Evolutionary conservation across 2,888 invertebrate species (phyloP).

Genomic region (Theodoxus fluviatilis): DNA sequence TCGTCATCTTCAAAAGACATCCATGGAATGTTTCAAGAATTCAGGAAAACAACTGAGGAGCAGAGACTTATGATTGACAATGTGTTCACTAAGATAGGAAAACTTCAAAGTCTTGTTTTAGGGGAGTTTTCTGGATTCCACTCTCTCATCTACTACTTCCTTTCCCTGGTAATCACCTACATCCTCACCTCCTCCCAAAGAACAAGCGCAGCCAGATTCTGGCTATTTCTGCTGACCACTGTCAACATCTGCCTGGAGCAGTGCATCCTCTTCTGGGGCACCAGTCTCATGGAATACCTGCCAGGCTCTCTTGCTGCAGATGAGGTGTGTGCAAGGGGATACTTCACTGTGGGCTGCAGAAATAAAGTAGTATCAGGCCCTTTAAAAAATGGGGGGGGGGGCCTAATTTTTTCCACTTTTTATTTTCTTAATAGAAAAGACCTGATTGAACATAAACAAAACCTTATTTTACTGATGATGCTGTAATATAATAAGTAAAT

Average conservation of each 20-base stretch:
- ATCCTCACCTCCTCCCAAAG: conserved; percentile 71
- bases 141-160: conserved; percentile 71
- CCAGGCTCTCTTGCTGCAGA: no score
- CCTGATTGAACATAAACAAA: no score
- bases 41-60: conserved; percentile 68
- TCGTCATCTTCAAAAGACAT: conserved; percentile 19
- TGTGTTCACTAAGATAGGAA: conserved; percentile 70
- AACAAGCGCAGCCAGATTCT: conserved; percentile 70
- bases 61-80: conserved; percentile 71
- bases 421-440: background rate
- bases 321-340: no score
- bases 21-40: conserved; percentile 56
- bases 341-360: no score
- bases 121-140: conserved; percentile 75
- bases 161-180: conserved; percentile 69
- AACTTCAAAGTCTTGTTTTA: conserved; percentile 72
- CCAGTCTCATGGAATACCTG: no score
- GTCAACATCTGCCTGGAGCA: conserved; percentile 68
- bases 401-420: background rate
- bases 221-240: conserved; percentile 69
- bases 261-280: conserved; percentile 36
- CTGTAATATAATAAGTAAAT: no score
- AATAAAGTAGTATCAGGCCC: no score
- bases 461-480: no score
- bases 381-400: conserved; percentile 28